These are phyloP conservation scores for Habroteleia sp. DNA, from an alignment of 2,888 invertebrate species.

Conservation along the genomic window DNA sequence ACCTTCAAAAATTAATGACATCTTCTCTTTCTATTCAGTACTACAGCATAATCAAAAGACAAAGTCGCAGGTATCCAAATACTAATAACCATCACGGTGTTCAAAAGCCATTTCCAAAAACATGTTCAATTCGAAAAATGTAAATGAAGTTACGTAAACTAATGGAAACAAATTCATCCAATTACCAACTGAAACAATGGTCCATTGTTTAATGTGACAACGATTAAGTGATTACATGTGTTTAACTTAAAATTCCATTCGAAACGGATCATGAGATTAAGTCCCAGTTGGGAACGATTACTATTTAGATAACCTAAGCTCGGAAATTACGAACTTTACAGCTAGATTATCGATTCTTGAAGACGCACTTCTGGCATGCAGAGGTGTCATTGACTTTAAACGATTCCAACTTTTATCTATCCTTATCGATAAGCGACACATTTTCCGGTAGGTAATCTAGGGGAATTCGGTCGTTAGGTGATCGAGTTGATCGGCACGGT, in stretches of 20 bases:
- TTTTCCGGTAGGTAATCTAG: constrained; percentile 4
- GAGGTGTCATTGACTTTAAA: constrained; percentile 5
- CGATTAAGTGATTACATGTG: constrained; percentile 45
- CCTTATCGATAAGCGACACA: background rate
- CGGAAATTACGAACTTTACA: constrained; percentile 30
- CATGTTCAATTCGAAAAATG: too few relatives aligned
- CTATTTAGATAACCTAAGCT: constrained; percentile 39
- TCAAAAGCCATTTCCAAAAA: too few relatives aligned
- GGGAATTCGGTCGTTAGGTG: background rate
- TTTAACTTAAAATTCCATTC: constrained; percentile 32
- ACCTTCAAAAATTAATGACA: too few relatives aligned
- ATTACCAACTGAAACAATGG: constrained; percentile 4
- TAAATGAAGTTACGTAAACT: background rate
- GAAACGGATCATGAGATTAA: constrained; percentile 34
- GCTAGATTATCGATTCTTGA: constrained; percentile 27
- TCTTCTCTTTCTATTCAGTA: too few relatives aligned
- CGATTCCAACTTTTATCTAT: constrained; percentile 1
- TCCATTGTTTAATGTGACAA: constrained; percentile 14
- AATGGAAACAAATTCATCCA: background rate
- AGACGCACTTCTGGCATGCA: background rate
- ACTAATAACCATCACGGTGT: too few relatives aligned
- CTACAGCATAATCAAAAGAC: too few relatives aligned
- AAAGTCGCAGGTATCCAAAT: too few relatives aligned
- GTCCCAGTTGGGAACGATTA: constrained; percentile 5
- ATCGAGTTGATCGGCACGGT: too few relatives aligned